Conservation (phyloP, 2,113 vertebrate species). For the Galemys pyrenaicus region DNA sequence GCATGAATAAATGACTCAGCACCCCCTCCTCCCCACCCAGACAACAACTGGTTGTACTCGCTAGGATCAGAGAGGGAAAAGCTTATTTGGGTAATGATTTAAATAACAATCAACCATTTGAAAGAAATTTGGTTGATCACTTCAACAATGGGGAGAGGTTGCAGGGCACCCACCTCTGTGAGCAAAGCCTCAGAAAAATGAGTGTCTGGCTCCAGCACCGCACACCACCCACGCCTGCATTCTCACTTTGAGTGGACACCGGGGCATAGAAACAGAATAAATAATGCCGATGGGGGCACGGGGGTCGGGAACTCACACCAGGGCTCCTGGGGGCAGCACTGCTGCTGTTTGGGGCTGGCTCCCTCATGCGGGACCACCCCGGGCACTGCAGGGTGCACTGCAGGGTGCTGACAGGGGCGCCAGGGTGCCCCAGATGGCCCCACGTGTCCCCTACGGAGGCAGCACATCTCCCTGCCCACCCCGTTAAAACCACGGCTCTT, state of each 20-base stretch:
- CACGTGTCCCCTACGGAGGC: background rate
- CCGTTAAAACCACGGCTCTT: background rate
- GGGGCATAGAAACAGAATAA: background rate
- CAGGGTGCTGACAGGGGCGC: too few relatives aligned
- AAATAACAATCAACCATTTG: background rate
- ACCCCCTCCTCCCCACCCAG: constrained; percentile 23
- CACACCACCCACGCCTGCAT: background rate
- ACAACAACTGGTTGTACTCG: constrained; percentile 50
- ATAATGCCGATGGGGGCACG: background rate
- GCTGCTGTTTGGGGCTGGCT: background rate
- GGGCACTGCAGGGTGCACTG: accelerated
- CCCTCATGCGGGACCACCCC: background rate
- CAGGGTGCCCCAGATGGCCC: background rate
- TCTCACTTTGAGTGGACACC: background rate
- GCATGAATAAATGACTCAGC: constrained; percentile 72
- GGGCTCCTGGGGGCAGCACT: background rate
- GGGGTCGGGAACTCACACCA: background rate
- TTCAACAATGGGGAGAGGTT: background rate
- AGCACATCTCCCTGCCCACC: background rate
- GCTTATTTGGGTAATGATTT: background rate
- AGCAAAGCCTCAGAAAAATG: background rate
- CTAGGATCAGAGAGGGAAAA: background rate
- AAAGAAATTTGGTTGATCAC: background rate
- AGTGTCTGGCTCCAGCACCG: background rate
- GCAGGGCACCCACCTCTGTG: background rate